phyloP scores from a whole-genome alignment of 1,140 invertebrate genomes.

The Akabosia matsudoensis region DNA sequence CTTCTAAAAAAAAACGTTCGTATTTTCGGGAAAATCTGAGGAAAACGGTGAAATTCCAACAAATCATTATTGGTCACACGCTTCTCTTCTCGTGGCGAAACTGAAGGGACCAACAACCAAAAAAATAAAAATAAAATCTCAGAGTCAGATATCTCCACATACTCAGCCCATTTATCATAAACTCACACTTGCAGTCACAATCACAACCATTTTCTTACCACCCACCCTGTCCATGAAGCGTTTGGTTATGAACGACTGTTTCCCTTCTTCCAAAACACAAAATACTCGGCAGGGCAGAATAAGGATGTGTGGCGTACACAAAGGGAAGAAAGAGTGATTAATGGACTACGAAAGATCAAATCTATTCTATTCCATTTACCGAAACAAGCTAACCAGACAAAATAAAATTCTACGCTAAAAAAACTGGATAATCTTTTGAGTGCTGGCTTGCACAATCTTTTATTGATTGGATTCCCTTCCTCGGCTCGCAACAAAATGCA shows the following conservation, averaged over 20 bases:
- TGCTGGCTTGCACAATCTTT: background rate
- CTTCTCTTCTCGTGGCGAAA: background rate
- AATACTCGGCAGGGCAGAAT: too few species aligned
- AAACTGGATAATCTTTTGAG: conserved; percentile 11
- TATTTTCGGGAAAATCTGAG: background rate
- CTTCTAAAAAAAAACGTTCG: background rate
- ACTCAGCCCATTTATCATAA: too few species aligned
- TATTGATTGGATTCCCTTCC: background rate
- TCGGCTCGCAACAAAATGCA: background rate
- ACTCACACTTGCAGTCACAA: too few species aligned
- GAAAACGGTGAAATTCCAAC: conserved; percentile 6
- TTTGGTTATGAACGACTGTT: too few species aligned
- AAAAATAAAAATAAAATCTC: too few species aligned
- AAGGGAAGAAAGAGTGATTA: background rate
- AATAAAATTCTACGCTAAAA: background rate
- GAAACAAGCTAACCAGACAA: background rate
- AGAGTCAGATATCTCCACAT: too few species aligned
- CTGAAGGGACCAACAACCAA: background rate
- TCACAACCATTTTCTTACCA: background rate
- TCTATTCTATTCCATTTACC: too few species aligned
- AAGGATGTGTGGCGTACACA: background rate
- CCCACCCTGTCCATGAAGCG: background rate
- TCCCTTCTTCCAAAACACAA: too few species aligned
- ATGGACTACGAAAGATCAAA: background rate
- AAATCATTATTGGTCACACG: conserved; percentile 15